Evolutionary conservation across 1,140 invertebrate genomes (phyloP).

Genomic region (Lethrus apterus): DNA sequence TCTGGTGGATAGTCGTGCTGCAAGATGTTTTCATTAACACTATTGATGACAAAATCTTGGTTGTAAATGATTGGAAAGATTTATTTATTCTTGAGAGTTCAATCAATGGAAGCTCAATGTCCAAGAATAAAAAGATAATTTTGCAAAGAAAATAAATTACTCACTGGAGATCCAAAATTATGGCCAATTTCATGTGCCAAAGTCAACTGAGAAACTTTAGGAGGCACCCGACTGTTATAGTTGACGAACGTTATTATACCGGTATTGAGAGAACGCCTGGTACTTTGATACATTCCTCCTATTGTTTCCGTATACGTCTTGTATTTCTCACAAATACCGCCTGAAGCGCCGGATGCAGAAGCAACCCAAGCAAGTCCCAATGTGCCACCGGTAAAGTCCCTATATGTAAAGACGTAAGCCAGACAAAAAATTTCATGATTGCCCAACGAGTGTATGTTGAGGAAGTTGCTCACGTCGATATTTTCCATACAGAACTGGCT

Average conservation of each 20-base stretch:
- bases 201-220: conserved; percentile 95
- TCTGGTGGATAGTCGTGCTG: conserved; percentile 93
- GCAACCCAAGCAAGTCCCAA: conserved; percentile 96
- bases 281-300: conserved; percentile 86
- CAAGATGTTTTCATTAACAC: too few species aligned
- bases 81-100: too few species aligned
- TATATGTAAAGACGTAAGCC: conserved; percentile 97
- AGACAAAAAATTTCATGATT: conserved; percentile 98
- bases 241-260: conserved; percentile 99
- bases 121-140: too few species aligned
- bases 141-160: too few species aligned
- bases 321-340: conserved; percentile 97
- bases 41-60: too few species aligned
- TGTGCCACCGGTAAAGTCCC: conserved; percentile 42
- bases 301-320: conserved; percentile 95
- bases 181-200: conserved; percentile 99
- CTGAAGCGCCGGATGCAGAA: conserved; percentile 89
- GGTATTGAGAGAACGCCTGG: conserved; percentile 92
- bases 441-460: conserved; percentile 93
- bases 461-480: conserved; percentile 98
- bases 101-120: too few species aligned
- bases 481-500: conserved; percentile 96
- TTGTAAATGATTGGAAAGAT: too few species aligned
- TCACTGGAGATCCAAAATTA: conserved; percentile 96
- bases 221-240: conserved; percentile 93